Percentiles rank a stretch among this genome's conserved stretches.
Conservation (phyloP, 2,797 vertebrate species). For the Mormyrus proboscirostris region DNA sequence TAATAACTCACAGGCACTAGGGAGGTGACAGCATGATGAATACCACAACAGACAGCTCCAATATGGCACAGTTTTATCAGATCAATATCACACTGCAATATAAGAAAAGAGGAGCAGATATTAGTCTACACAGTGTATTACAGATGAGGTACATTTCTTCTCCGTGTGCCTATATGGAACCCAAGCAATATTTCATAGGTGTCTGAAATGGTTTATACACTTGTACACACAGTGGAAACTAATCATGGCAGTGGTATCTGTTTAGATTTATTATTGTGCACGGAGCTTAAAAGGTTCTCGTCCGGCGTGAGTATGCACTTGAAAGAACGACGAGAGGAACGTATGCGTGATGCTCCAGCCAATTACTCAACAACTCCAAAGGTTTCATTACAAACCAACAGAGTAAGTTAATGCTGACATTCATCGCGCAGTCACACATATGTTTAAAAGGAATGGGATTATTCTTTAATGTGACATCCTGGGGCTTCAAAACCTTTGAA, state of each 20-base stretch:
- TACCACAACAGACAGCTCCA: slow-evolving; percentile 99
- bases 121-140: slow-evolving; percentile 99
- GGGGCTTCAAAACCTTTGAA: neutral
- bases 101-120: slow-evolving; percentile 99
- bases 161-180: slow-evolving; percentile 89
- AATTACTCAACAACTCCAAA: slow-evolving; percentile 48
- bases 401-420: slow-evolving; percentile 40
- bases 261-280: slow-evolving; percentile 67
- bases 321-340: slow-evolving; percentile 61
- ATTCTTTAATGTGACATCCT: slow-evolving; percentile 2
- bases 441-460: slow-evolving; percentile 18
- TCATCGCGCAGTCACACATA: slow-evolving; percentile 17
- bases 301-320: slow-evolving; percentile 50
- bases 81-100: slow-evolving; percentile 99
- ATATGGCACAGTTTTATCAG: slow-evolving; percentile 99
- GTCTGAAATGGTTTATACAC: slow-evolving; percentile 76
- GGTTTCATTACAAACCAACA: slow-evolving; percentile 58
- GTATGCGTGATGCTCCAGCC: slow-evolving; percentile 47
- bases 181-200: slow-evolving; percentile 88
- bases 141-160: slow-evolving; percentile 99
- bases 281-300: slow-evolving; percentile 39
- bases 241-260: slow-evolving; percentile 80
- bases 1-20: slow-evolving; percentile 94
- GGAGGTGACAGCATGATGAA: slow-evolving; percentile 99
- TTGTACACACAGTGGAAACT: slow-evolving; percentile 72